Conservation (phyloP, 2,797 vertebrate genomes). For the Manis pentadactyla region DNA sequence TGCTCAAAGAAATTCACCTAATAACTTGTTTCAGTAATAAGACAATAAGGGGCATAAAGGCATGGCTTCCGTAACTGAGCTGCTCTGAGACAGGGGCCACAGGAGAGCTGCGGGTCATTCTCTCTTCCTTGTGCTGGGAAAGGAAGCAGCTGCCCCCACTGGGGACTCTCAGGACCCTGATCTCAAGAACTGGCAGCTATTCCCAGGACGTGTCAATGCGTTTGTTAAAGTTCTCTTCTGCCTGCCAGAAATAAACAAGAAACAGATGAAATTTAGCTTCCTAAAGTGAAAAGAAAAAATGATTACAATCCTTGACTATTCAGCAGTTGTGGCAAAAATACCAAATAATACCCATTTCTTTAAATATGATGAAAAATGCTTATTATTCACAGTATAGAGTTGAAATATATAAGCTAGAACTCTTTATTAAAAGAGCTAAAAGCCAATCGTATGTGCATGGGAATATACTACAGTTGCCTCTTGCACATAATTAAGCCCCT, state of each 20-base stretch:
- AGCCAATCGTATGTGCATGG: neutral
- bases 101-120: neutral
- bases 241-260: neutral
- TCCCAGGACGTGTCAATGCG: neutral
- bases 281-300: constrained; percentile 1
- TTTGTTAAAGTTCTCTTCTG: neutral
- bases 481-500: neutral
- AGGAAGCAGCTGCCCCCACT: neutral
- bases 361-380: neutral
- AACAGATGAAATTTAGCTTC: neutral
- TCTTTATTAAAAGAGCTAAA: constrained; percentile 25
- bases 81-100: neutral
- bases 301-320: neutral
- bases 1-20: neutral
- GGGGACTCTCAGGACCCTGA: neutral
- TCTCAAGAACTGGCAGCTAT: neutral
- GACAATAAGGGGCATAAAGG: neutral
- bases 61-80: neutral
- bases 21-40: neutral
- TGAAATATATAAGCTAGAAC: neutral
- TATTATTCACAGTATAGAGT: neutral
- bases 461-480: neutral
- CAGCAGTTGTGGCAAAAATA: neutral
- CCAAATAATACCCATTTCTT: constrained; percentile 2
- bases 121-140: neutral